These are phyloP conservation scores for Mesorhabditis sp. DNA, from an alignment of 2,888 invertebrate genomes.

Conservation along the genomic window DNA sequence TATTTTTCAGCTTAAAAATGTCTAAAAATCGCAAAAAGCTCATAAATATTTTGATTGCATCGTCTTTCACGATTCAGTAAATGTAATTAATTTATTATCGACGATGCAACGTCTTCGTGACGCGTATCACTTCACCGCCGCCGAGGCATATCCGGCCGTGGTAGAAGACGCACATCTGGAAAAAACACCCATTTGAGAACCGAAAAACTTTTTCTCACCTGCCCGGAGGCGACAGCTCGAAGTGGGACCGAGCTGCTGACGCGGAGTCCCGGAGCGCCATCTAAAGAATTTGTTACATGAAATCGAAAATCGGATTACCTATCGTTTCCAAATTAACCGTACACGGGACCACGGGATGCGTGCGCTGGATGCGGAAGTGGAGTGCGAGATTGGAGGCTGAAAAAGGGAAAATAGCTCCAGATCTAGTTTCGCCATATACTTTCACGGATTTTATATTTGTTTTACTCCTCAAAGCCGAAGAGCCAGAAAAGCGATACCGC, in stretches of 20 bases:
- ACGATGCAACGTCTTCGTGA: conserved; percentile 17
- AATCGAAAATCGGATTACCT: not conserved
- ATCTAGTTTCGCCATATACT: too few species aligned
- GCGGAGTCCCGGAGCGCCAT: conserved; percentile 10
- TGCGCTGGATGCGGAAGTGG: conserved; percentile 40
- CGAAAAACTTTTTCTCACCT: conserved; percentile 23
- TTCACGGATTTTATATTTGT: too few species aligned
- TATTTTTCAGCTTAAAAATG: too few species aligned
- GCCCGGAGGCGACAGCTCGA: conserved; percentile 47
- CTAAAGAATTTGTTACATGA: not conserved
- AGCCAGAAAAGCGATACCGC: too few species aligned
- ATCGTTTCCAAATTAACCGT: conserved; percentile 8
- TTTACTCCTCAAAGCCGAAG: too few species aligned
- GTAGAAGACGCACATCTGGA: conserved; percentile 69
- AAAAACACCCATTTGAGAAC: too few species aligned
- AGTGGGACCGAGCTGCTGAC: conserved; percentile 37
- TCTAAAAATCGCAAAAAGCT: too few species aligned
- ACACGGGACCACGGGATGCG: conserved; percentile 40
- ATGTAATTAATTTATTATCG: too few species aligned
- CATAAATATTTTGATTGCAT: too few species aligned
- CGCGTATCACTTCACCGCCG: conserved; percentile 39
- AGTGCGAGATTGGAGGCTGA: conserved; percentile 11
- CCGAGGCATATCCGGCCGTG: conserved; percentile 42
- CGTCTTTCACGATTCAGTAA: too few species aligned
- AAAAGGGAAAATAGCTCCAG: not conserved